A percentile compares a stretch with the other conserved stretches of the same genome.
Conservation (phyloP, 2,888 invertebrate genomes). For the Acheta domesticus region DNA sequence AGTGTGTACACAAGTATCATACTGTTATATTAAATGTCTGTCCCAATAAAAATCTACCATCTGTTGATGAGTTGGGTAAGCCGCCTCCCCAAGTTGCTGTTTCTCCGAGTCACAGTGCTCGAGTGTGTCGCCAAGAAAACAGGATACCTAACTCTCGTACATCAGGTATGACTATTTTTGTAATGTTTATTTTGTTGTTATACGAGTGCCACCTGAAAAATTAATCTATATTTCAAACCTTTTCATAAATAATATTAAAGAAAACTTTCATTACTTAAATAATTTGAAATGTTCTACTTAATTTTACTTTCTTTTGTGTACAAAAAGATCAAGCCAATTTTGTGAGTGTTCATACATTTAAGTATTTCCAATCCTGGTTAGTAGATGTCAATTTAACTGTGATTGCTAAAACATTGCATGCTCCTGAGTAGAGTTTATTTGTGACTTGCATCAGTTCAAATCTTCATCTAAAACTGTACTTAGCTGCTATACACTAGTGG, state of each 20-base stretch:
- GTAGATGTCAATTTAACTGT: too few relatives aligned
- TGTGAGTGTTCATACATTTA: not conserved
- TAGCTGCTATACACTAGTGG: too few relatives aligned
- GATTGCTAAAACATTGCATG: too few relatives aligned
- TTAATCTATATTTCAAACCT: not conserved
- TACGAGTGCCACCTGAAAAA: not conserved
- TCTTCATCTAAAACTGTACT: too few relatives aligned
- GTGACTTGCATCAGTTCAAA: too few relatives aligned
- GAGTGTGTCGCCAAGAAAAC: not conserved
- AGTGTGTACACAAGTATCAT: constrained; percentile 61
- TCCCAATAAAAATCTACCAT: constrained; percentile 58
- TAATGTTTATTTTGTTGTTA: not conserved
- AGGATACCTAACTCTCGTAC: not conserved
- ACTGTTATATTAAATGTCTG: constrained; percentile 58
- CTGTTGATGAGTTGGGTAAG: constrained; percentile 53
- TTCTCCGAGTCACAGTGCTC: not conserved
- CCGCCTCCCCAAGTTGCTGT: constrained; percentile 28
- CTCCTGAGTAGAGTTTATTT: too few relatives aligned
- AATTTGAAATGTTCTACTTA: not conserved
- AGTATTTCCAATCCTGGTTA: too few relatives aligned
- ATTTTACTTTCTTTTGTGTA: too few relatives aligned
- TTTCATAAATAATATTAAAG: not conserved
- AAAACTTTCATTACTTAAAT: not conserved
- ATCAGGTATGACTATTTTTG: not conserved
- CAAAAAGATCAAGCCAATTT: not conserved